Percentiles rank a stretch among this genome's conserved stretches.
These are phyloP conservation scores for Agrotis puta DNA, from an alignment of 2,888 invertebrate species.

Conservation along the genomic window DNA sequence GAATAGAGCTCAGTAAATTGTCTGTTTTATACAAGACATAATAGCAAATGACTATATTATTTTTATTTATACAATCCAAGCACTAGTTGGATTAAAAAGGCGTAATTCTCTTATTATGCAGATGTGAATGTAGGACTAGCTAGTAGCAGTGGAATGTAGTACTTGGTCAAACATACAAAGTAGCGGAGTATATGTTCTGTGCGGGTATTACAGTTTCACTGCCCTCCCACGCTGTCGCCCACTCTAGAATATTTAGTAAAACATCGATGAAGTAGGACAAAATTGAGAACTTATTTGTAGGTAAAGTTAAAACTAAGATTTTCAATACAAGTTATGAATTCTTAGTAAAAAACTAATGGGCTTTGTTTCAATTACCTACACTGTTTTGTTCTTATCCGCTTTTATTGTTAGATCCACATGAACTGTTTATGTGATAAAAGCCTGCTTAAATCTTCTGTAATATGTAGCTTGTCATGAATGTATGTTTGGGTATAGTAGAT, in stretches of 20 bases:
- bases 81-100: too few species aligned
- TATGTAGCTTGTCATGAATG: background rate
- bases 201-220: constrained; percentile 6
- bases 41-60: background rate
- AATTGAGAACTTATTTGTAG: background rate
- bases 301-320: too few species aligned
- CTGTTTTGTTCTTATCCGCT: background rate
- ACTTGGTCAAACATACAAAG: background rate
- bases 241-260: constrained; percentile 10
- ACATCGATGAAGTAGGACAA: background rate
- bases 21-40: constrained; percentile 16
- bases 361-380: background rate
- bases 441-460: constrained; percentile 10
- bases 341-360: background rate
- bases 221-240: constrained; percentile 12
- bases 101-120: too few species aligned
- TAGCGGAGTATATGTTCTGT: background rate
- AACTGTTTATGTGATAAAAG: background rate
- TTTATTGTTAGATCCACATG: background rate
- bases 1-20: constrained; percentile 21
- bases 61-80: too few species aligned
- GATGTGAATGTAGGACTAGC: too few species aligned
- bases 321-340: background rate
- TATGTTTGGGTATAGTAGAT: background rate
- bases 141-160: too few species aligned